Percentiles rank a stretch among this genome's conserved stretches.
phyloP scores from a whole-genome alignment of 2,888 invertebrate genomes.

The Polydrusus cervinus region DNA sequence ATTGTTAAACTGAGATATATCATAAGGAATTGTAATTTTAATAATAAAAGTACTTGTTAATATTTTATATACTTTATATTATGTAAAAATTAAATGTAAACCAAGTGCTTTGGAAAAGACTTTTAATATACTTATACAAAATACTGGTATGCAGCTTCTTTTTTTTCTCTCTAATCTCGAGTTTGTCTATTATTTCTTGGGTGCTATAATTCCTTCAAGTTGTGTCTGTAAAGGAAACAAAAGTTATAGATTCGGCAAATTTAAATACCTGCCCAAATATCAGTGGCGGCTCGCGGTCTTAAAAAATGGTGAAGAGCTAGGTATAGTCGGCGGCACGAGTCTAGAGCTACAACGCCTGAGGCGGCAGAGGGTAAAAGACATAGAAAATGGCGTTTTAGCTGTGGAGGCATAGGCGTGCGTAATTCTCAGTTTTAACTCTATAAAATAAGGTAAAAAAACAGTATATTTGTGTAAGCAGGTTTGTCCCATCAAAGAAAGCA shows the following conservation, averaged over 20 bases:
- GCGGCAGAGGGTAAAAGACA: too few species aligned
- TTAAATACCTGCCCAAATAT: neutral
- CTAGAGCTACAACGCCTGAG: too few species aligned
- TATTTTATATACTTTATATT: conserved; percentile 52
- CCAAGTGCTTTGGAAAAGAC: conserved; percentile 51
- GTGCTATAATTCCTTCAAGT: conserved; percentile 94
- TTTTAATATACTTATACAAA: conserved; percentile 45
- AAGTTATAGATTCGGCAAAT: neutral
- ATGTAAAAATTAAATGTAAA: conserved; percentile 51
- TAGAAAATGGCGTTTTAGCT: too few species aligned
- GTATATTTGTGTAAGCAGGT: too few species aligned
- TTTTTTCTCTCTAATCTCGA: conserved; percentile 17
- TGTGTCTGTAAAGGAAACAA: conserved; percentile 80
- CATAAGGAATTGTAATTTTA: conserved; percentile 27
- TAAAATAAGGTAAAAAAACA: too few species aligned
- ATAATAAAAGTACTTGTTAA: conserved; percentile 42
- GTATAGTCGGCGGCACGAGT: too few species aligned
- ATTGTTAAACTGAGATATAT: conserved; percentile 24
- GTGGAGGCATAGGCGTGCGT: too few species aligned
- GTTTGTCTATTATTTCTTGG: conserved; percentile 82
- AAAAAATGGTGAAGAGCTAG: too few species aligned
- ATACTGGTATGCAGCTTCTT: conserved; percentile 22
- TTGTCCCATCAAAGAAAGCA: too few species aligned
- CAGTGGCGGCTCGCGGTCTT: too few species aligned
- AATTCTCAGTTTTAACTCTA: too few species aligned